phyloP scores from a whole-genome alignment of 1,140 invertebrate genomes.

The Pogonus chalceus region DNA sequence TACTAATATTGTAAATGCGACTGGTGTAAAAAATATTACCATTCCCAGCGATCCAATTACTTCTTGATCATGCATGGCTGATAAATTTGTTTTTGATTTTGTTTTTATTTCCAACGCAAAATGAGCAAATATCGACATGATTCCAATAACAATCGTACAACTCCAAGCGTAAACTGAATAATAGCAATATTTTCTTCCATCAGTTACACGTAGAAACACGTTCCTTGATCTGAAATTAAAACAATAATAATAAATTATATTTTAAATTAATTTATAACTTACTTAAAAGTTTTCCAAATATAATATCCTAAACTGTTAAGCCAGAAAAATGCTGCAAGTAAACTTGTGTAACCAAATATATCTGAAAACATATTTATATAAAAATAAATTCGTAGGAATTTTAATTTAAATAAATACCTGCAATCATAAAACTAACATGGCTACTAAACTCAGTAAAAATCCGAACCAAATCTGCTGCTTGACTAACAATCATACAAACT shows the following conservation, averaged over 20 bases:
- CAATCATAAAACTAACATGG: slow-evolving; percentile 66
- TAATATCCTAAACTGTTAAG: slow-evolving; percentile 73
- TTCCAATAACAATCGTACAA: slow-evolving; percentile 55
- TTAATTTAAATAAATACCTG: slow-evolving; percentile 41
- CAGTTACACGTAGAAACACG: slow-evolving; percentile 70
- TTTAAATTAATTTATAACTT: slow-evolving; percentile 24
- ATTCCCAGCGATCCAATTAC: slow-evolving; percentile 64
- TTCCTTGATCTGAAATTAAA: slow-evolving; percentile 53
- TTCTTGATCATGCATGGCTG: slow-evolving; percentile 45
- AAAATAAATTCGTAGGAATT: not conserved
- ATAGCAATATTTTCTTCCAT: slow-evolving; percentile 74
- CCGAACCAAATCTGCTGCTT: slow-evolving; percentile 64
- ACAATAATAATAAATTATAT: slow-evolving; percentile 9
- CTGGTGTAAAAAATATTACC: slow-evolving; percentile 67
- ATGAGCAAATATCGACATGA: slow-evolving; percentile 65
- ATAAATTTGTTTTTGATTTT: slow-evolving; percentile 37
- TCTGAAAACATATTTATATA: slow-evolving; percentile 42
- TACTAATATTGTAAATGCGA: slow-evolving; percentile 64
- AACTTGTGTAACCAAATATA: slow-evolving; percentile 58
- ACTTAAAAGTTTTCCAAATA: slow-evolving; percentile 75
- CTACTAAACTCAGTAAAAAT: slow-evolving; percentile 69
- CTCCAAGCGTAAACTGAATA: slow-evolving; percentile 72
- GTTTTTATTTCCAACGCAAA: slow-evolving; percentile 64
- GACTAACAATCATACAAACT: slow-evolving; percentile 61
- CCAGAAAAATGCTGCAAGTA: slow-evolving; percentile 74